phyloP scores from a whole-genome alignment of 2,888 invertebrate genomes.

The Pardosa pseudoannulata region DNA sequence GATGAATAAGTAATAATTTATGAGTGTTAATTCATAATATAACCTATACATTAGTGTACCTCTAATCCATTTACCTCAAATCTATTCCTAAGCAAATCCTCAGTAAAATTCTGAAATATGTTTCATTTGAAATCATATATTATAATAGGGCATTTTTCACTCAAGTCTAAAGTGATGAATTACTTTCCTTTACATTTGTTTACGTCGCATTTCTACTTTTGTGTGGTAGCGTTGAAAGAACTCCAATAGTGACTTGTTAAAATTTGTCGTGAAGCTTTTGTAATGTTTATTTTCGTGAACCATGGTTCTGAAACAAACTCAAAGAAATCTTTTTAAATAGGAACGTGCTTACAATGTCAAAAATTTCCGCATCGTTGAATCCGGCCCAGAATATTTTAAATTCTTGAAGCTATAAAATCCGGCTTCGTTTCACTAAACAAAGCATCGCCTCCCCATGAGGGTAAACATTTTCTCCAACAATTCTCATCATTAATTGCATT shows the following conservation, averaged over 20 bases:
- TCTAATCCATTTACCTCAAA: too few relatives aligned
- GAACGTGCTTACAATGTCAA: constrained; percentile 17
- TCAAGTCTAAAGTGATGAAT: too few relatives aligned
- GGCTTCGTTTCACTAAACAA: not conserved
- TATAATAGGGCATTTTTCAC: too few relatives aligned
- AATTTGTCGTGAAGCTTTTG: constrained; percentile 1
- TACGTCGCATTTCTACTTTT: not conserved
- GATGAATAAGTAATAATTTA: too few relatives aligned
- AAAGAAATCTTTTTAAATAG: constrained; percentile 15
- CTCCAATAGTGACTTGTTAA: not conserved
- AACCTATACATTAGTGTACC: too few relatives aligned
- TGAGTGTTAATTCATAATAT: too few relatives aligned
- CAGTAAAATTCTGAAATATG: too few relatives aligned
- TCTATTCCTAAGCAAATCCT: too few relatives aligned
- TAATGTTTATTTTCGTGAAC: constrained; percentile 6
- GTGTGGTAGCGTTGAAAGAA: not conserved
- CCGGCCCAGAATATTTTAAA: not conserved
- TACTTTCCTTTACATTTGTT: not conserved
- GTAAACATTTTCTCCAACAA: constrained; percentile 8
- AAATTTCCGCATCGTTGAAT: not conserved
- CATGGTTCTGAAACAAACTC: not conserved
- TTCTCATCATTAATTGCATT: constrained; percentile 17
- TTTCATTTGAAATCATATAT: too few relatives aligned
- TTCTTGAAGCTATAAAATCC: constrained; percentile 4
- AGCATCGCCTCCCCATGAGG: constrained; percentile 5